Conservation (phyloP, 2,888 invertebrate genomes). For the Aproaerema taeniolella region DNA sequence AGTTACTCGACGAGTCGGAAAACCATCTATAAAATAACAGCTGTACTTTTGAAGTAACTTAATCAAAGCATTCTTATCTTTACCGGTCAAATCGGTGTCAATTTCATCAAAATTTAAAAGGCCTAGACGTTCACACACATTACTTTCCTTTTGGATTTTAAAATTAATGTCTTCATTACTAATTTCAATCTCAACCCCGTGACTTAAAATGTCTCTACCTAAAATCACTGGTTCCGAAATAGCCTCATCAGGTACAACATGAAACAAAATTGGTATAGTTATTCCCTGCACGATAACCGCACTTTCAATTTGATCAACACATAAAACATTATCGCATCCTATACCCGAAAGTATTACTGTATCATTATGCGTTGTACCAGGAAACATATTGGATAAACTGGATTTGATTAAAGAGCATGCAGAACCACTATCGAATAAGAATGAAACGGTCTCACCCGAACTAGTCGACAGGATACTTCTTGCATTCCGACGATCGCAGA, state of each 20-base stretch:
- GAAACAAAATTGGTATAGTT: background rate
- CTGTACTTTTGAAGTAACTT: slow-evolving; percentile 16
- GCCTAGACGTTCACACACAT: background rate
- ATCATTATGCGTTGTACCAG: slow-evolving; percentile 2
- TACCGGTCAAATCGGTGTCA: slow-evolving; percentile 18
- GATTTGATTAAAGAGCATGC: slow-evolving; percentile 23
- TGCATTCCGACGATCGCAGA: slow-evolving; percentile 4
- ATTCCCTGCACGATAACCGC: background rate
- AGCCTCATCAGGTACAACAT: background rate
- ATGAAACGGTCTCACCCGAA: slow-evolving; percentile 21
- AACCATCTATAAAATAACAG: slow-evolving; percentile 17
- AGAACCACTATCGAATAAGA: slow-evolving; percentile 24
- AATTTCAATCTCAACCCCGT: slow-evolving; percentile 12
- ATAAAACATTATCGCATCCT: background rate
- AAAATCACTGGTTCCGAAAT: slow-evolving; percentile 6
- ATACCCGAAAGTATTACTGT: slow-evolving; percentile 20
- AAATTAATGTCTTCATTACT: slow-evolving; percentile 11
- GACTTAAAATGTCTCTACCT: slow-evolving; percentile 7
- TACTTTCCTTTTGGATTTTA: background rate
- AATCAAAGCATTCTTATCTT: slow-evolving; percentile 11
- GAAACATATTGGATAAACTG: slow-evolving; percentile 11
- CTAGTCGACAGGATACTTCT: slow-evolving; percentile 15
- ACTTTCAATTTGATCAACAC: background rate
- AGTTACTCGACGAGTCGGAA: slow-evolving; percentile 19
- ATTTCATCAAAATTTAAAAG: slow-evolving; percentile 12